Percentiles rank a stretch among this genome's conserved stretches.
These are phyloP conservation scores for Polypterus senegalus DNA, from an alignment of 2,113 vertebrate genomes.

Conservation along the genomic window DNA sequence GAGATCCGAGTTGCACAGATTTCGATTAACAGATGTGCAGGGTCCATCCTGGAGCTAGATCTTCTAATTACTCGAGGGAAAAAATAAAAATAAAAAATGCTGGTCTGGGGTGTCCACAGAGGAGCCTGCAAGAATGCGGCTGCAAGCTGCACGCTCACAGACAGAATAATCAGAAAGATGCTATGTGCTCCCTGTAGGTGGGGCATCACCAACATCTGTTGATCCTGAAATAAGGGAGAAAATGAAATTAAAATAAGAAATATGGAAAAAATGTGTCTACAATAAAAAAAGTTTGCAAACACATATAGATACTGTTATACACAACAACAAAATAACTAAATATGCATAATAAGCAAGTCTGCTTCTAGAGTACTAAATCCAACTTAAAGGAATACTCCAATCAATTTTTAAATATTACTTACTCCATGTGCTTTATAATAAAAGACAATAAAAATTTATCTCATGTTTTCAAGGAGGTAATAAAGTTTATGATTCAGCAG, in stretches of 20 bases:
- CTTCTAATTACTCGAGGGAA: slow-evolving; percentile 30
- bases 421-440: no score
- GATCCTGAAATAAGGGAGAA: slow-evolving; percentile 50
- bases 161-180: slow-evolving; percentile 42
- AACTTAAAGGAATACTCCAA: neutral
- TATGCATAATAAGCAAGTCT: neutral
- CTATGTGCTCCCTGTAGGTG: slow-evolving; percentile 83
- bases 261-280: neutral
- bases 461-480: no score
- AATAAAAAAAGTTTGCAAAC: neutral
- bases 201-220: slow-evolving; percentile 67
- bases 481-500: no score
- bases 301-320: neutral
- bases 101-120: slow-evolving; percentile 65
- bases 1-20: slow-evolving; percentile 36
- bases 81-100: slow-evolving; percentile 41
- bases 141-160: slow-evolving; percentile 58
- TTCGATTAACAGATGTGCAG: slow-evolving; percentile 44
- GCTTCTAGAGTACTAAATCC: neutral
- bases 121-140: slow-evolving; percentile 46
- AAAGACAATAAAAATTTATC: no score
- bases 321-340: neutral
- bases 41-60: slow-evolving; percentile 65
- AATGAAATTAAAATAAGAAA: neutral
- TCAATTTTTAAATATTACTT: no score